Conservation (phyloP, 2,797 vertebrate genomes). For the Chelidonichthys spinosus region DNA sequence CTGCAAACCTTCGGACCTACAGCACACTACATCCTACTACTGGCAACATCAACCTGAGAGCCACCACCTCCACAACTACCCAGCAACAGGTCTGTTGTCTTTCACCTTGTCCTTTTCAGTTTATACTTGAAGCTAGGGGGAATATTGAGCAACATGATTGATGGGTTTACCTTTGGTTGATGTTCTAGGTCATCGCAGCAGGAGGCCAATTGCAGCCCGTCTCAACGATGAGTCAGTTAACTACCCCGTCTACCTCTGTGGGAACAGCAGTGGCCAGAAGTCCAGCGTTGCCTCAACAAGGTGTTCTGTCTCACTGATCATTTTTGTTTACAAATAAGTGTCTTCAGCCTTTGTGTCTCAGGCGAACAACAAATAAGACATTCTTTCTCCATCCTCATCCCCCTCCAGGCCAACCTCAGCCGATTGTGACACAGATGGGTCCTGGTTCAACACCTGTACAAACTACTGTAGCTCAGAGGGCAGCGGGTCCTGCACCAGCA, state of each 20-base stretch:
- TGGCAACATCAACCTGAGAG: conserved; percentile 93
- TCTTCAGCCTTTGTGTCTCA: background rate
- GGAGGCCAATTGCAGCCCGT: conserved; percentile 87
- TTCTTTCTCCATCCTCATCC: background rate
- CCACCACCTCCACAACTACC: conserved; percentile 85
- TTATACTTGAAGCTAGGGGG: background rate
- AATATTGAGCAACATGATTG: background rate
- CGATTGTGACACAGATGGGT: conserved; percentile 87
- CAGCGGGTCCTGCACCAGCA: conserved; percentile 70
- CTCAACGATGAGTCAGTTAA: conserved; percentile 85
- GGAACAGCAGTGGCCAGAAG: conserved; percentile 88
- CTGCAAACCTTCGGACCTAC: conserved; percentile 92
- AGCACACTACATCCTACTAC: conserved; percentile 96
- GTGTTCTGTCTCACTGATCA: conserved; percentile 80
- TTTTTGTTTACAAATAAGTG: conserved; percentile 29
- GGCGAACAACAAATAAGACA: background rate
- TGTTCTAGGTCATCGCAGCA: conserved; percentile 81
- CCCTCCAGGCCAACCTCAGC: conserved; percentile 87
- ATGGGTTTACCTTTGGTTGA: conserved; percentile 13
- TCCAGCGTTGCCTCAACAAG: conserved; percentile 90
- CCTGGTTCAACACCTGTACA: conserved; percentile 81
- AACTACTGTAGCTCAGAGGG: conserved; percentile 80
- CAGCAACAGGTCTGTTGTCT: conserved; percentile 80
- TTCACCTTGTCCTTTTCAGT: background rate
- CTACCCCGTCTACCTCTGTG: conserved; percentile 83